These are phyloP conservation scores for Pheosia gnoma DNA, from an alignment of 2,888 invertebrate species.

Conservation along the genomic window DNA sequence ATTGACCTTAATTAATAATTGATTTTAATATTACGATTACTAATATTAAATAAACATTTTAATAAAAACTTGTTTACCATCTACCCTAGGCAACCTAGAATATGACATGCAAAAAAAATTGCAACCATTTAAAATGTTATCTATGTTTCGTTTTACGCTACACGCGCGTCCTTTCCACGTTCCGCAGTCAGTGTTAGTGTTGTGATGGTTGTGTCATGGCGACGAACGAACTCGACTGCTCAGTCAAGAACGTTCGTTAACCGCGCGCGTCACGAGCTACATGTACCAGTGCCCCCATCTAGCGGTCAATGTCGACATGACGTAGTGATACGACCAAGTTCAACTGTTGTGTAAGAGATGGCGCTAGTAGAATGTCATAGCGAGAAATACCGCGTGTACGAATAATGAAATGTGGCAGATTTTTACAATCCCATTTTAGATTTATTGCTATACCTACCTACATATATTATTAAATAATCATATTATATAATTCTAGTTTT, in stretches of 20 bases:
- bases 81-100: no score
- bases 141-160: slow-evolving; percentile 33
- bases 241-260: slow-evolving; percentile 84
- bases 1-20: no score
- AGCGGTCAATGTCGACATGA: slow-evolving; percentile 82
- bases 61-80: no score
- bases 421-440: no score
- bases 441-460: no score
- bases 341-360: slow-evolving; percentile 58
- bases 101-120: no score
- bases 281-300: slow-evolving; percentile 76
- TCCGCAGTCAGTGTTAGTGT: slow-evolving; percentile 23
- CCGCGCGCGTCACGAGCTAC: slow-evolving; percentile 69
- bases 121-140: background rate
- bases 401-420: background rate
- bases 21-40: no score
- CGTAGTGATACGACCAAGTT: slow-evolving; percentile 56
- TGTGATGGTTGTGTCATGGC: slow-evolving; percentile 61
- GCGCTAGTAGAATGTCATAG: slow-evolving; percentile 51
- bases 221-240: slow-evolving; percentile 74
- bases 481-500: no score
- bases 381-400: slow-evolving; percentile 8
- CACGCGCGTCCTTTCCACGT: slow-evolving; percentile 47
- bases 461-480: no score
- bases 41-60: no score